Evolutionary conservation across 53 echinoderm and acorn worm species (phyloP), one percentile per base, ranked within the genome.

Genomic region (Antedon mediterranea): DNA sequence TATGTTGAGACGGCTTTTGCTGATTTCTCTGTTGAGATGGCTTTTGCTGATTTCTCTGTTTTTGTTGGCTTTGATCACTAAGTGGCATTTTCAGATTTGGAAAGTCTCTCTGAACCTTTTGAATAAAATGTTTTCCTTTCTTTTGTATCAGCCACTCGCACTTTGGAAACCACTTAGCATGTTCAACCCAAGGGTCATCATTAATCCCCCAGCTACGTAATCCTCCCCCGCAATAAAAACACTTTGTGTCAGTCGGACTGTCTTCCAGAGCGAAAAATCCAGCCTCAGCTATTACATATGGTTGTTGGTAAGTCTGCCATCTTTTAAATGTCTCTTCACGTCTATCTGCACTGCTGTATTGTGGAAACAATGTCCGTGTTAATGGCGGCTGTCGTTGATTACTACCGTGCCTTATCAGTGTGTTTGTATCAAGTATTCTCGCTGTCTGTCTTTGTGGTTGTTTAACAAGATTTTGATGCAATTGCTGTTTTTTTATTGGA

Each of bases 181-280:
- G 98, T 43, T 98, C 98, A 29, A 86, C 85, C 98, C 98, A 93
- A 23, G 92, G 92, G 32, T 98, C 98, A 70, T 93, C 93, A 1
- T 79, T 86, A 0, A 88, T 83, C 30, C 84, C 86, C 98, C 98
- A 98, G 83, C 93, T 88, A 77, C 90, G 90, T 4, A 98, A 78
- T 26, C 90, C 98, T 14, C 92, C 98, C 43, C 88, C 90, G 71
- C 98, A 98, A 72, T 90, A 92, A 83, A 98, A 98, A 32, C 98
- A 98, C 43, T 93, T 98, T 72, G 85, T 83, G 72, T 85, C 83
- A 73, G 90, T 93, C 5, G 32, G 81, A 28, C 72, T 78, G 14
- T 93, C 98, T 15, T 93, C 98, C 29, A 43, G 4, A 43, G 57
- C 26, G 34, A 89, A 92, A 79, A 98, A 97, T 14, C 93, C 98